phyloP scores from a whole-genome alignment of 1,140 invertebrate species.

The Oscheius sp. region DNA sequence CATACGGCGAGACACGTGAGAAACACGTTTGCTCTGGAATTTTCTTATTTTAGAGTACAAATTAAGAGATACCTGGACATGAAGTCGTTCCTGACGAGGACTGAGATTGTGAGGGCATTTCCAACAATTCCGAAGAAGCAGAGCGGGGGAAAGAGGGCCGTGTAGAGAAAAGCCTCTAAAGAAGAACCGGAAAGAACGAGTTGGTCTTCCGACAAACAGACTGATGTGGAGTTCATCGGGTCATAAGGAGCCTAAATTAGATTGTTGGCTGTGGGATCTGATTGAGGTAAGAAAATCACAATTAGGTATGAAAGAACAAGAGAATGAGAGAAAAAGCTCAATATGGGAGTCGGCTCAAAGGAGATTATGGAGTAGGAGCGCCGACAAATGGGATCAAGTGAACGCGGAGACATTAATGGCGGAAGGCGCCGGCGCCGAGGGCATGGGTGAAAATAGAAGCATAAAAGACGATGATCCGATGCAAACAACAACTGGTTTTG shows the following conservation, averaged over 20 bases:
- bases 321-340: too few relatives aligned
- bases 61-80: constrained; percentile 20
- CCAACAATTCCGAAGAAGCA: constrained; percentile 23
- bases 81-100: constrained; percentile 20
- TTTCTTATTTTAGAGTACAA: not conserved
- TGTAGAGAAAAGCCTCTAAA: constrained; percentile 26
- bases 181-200: not conserved
- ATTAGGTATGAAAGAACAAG: too few relatives aligned
- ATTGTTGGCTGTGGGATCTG: not conserved
- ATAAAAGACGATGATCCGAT: too few relatives aligned
- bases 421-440: too few relatives aligned
- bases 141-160: constrained; percentile 21
- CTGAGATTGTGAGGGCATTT: constrained; percentile 23
- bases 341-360: too few relatives aligned
- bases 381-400: not conserved
- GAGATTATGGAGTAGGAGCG: too few relatives aligned
- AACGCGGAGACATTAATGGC: not conserved
- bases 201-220: not conserved
- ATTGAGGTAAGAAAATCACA: too few relatives aligned
- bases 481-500: too few relatives aligned
- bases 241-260: too few relatives aligned
- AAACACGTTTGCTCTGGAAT: constrained; percentile 32
- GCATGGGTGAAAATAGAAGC: too few relatives aligned
- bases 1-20: constrained; percentile 28
- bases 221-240: not conserved